These are phyloP conservation scores for Hypomesus transpacificus DNA, from an alignment of 2,113 vertebrate species.

Conservation along the genomic window DNA sequence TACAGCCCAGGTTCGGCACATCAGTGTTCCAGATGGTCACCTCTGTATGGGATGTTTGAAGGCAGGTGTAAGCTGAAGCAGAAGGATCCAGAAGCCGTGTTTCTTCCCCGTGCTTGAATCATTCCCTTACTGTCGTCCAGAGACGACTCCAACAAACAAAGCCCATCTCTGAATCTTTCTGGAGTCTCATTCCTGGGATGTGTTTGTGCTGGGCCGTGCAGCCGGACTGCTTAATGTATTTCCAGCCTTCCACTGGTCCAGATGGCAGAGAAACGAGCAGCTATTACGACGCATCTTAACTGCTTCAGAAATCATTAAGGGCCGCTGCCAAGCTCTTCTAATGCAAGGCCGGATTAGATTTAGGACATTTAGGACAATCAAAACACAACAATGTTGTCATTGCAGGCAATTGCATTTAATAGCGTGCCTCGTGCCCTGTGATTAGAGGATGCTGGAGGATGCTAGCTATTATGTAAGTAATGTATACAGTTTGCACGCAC, in stretches of 20 bases:
- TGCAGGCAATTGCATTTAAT: slow-evolving; percentile 8
- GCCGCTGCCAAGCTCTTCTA: neutral
- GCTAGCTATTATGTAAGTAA: too few species aligned
- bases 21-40: slow-evolving; percentile 3
- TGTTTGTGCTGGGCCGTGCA: too few species aligned
- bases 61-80: neutral
- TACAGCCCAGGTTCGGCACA: neutral
- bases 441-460: neutral
- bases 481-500: too few species aligned
- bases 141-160: neutral
- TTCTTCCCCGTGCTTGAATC: neutral
- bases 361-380: slow-evolving; percentile 11
- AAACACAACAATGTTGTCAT: slow-evolving; percentile 18
- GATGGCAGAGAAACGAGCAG: slow-evolving; percentile 17
- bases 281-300: slow-evolving; percentile 18
- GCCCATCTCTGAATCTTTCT: neutral
- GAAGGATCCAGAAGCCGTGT: neutral
- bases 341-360: slow-evolving; percentile 23
- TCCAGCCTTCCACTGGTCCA: slow-evolving; percentile 9
- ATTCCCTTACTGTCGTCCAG: neutral
- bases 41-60: slow-evolving; percentile 2
- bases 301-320: slow-evolving; percentile 15
- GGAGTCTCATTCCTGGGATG: neutral
- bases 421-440: neutral
- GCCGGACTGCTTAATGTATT: neutral